These are phyloP conservation scores for Agrochola macilenta DNA, from an alignment of 2,888 invertebrate genomes.

Conservation along the genomic window DNA sequence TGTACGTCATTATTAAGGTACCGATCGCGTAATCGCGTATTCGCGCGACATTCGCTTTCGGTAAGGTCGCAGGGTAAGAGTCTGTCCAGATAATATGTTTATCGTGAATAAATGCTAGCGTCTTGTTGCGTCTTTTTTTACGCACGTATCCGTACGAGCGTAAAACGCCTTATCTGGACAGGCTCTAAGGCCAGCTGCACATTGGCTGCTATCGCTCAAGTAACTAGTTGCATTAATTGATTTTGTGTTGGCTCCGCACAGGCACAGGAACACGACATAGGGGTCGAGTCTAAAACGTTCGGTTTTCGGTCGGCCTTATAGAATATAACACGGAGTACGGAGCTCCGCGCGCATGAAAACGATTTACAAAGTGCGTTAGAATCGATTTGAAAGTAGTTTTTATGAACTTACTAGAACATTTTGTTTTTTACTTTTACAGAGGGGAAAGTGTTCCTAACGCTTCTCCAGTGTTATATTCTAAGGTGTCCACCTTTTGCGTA, in stretches of 20 bases:
- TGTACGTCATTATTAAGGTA: no score
- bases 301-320: no score
- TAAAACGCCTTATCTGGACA: not conserved
- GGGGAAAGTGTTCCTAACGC: no score
- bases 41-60: not conserved
- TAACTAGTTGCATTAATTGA: not conserved
- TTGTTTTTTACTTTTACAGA: no score
- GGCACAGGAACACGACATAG: not conserved
- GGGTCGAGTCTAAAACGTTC: not conserved
- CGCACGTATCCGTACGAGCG: not conserved
- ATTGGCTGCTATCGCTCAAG: not conserved
- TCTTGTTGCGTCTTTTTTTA: not conserved
- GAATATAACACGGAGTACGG: no score
- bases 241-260: not conserved
- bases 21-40: not conserved
- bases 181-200: not conserved
- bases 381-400: no score
- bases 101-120: not conserved
- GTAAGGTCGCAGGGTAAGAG: no score
- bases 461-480: no score
- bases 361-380: no score
- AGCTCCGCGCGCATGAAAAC: no score
- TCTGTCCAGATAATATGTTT: not conserved
- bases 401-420: no score
- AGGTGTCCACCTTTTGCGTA: not conserved